Evolutionary conservation across 2,113 vertebrate genomes (phyloP), one percentile per base, ranked within the genome.

Genomic region (Pogonocichla stellata): DNA sequence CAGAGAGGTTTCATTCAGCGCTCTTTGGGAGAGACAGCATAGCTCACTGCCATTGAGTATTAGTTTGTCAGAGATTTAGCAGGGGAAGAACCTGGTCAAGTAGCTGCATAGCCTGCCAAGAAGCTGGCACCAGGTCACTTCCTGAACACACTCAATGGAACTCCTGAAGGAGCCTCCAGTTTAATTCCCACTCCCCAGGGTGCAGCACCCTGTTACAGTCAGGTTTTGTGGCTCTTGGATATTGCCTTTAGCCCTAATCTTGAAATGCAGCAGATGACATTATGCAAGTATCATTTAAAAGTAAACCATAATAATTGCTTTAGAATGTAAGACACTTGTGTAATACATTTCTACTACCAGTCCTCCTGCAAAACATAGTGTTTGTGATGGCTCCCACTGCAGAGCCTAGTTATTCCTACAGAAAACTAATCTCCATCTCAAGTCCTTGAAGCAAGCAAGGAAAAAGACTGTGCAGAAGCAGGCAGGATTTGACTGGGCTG

Each of bases 21-120:
- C 7, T 69, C 8, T 48, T 45, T 48, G 33, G 65, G 57, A 84
- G 12, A 58, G 26, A 38, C 24, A 10, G 6, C 33, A 48, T 3
- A 65, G 42, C 48, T 77, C 72, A 13, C n/a, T 64, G 25, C 10
- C 31, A 20, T 23, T 36, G 31, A 87, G 58, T 8, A n/a, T 3
- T 11, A 80, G 24, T 34, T 71, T 56, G 28, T 47, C 48, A 72
- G 28, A 82, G 38, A 67, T 36, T 86, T 42, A 60, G 34, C 24
- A 40, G 8, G 8, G 10, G 6, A 19, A 43, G 33, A 77, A 38
- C 12, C 38, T 79, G 51, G 31, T 43, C 53, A 34, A 0, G 0
- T 16, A 50, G 19, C 17, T 18, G 5, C 5, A 12, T 1, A 82
- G 25, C 11, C 56, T 34, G 62, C 43, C 36, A 33, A 31, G 36